Conservation (phyloP, 2,797 vertebrate genomes). For the Petrocephalus schoutedeni region DNA sequence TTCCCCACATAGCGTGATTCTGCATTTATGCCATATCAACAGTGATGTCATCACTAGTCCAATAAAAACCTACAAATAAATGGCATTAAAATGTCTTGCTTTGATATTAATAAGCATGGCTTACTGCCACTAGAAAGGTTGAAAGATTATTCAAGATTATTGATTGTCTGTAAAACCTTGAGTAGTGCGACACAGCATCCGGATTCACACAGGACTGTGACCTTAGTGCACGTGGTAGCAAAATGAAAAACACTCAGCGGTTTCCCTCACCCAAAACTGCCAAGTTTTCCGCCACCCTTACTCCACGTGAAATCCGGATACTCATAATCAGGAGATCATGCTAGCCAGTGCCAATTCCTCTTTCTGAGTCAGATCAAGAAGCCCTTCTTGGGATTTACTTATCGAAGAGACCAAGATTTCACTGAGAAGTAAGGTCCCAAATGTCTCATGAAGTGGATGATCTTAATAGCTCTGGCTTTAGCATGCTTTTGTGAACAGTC, state of each 20-base stretch:
- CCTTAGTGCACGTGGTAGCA: neutral
- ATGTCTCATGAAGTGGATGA: neutral
- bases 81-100: neutral
- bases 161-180: neutral
- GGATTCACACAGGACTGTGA: neutral
- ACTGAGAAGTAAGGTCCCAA: too few relatives aligned
- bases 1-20: neutral
- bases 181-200: neutral
- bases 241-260: neutral
- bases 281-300: conserved; percentile 28
- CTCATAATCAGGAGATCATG: neutral
- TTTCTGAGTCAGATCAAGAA: neutral
- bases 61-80: neutral
- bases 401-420: too few relatives aligned
- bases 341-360: neutral
- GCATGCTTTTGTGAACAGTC: neutral
- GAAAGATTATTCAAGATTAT: neutral
- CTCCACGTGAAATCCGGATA: conserved; percentile 45
- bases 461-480: neutral
- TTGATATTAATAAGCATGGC: neutral
- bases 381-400: too few relatives aligned
- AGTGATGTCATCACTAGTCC: conserved; percentile 4
- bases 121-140: neutral
- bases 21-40: neutral
- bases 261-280: neutral